Evolutionary conservation across 2,888 invertebrate species (phyloP).

Genomic region (Alcis repandata): DNA sequence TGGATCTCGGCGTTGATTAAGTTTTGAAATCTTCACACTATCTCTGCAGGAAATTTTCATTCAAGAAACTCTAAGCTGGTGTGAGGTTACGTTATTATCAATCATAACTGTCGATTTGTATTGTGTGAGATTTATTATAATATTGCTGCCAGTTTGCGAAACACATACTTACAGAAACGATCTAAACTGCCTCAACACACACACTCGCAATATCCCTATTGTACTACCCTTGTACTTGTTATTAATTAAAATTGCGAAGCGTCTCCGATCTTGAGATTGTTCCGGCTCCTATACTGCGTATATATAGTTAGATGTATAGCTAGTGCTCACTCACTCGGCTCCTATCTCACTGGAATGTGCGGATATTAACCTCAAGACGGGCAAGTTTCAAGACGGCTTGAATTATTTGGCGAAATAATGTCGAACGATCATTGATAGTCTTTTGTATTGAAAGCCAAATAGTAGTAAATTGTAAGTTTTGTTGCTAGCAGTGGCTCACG

Average conservation of each 20-base stretch:
- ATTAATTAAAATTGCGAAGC: slow-evolving; percentile 42
- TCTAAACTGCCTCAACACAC: neutral
- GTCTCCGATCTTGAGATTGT: slow-evolving; percentile 69
- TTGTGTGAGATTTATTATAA: no score
- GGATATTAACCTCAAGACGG: slow-evolving; percentile 63
- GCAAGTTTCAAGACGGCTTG: slow-evolving; percentile 24
- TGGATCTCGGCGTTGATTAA: no score
- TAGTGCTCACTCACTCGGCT: slow-evolving; percentile 60
- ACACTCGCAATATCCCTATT: slow-evolving; percentile 31
- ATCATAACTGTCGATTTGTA: no score
- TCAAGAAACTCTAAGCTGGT: no score
- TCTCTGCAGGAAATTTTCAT: no score
- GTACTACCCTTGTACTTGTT: slow-evolving; percentile 30
- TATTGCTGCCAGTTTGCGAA: no score
- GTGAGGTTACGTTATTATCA: no score
- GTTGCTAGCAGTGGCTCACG: no score
- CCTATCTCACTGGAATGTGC: slow-evolving; percentile 72
- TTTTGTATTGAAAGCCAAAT: neutral
- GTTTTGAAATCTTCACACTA: no score
- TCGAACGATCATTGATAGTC: neutral
- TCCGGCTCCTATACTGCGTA: slow-evolving; percentile 49
- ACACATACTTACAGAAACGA: neutral
- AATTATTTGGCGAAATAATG: slow-evolving; percentile 8
- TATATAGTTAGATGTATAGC: slow-evolving; percentile 57
- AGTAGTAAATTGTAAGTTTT: no score